Conservation (phyloP, 2,888 invertebrate genomes). For the Acleris cristana region DNA sequence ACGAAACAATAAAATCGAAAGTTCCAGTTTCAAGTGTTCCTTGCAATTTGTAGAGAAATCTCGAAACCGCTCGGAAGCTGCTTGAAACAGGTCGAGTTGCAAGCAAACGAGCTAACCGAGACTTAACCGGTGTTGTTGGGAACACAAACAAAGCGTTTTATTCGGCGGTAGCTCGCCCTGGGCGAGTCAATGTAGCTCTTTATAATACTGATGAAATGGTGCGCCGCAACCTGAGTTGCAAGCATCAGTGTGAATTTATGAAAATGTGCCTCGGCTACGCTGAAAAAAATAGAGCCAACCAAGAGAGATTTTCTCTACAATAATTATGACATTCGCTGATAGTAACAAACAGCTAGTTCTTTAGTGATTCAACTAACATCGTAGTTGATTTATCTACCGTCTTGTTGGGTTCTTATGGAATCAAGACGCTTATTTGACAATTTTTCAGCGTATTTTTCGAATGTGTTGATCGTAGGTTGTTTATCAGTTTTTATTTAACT, state of each 20-base stretch:
- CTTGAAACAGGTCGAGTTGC: conserved; percentile 2
- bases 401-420: too few relatives aligned
- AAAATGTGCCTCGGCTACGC: too few relatives aligned
- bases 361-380: too few relatives aligned
- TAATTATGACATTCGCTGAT: too few relatives aligned
- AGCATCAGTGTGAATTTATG: neutral
- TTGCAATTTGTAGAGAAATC: conserved; percentile 3
- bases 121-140: neutral
- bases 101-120: conserved; percentile 5
- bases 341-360: too few relatives aligned
- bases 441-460: too few relatives aligned
- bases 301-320: too few relatives aligned
- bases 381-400: too few relatives aligned
- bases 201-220: neutral
- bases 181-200: neutral
- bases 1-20: neutral
- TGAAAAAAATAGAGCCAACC: too few relatives aligned
- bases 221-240: neutral
- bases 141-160: neutral
- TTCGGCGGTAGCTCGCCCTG: neutral
- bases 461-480: too few relatives aligned
- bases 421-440: too few relatives aligned
- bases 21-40: neutral
- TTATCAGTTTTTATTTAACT: too few relatives aligned
- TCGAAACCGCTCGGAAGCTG: neutral